Evolutionary conservation across 2,113 vertebrate species (phyloP).

Genomic region (Callithrix jacchus): DNA sequence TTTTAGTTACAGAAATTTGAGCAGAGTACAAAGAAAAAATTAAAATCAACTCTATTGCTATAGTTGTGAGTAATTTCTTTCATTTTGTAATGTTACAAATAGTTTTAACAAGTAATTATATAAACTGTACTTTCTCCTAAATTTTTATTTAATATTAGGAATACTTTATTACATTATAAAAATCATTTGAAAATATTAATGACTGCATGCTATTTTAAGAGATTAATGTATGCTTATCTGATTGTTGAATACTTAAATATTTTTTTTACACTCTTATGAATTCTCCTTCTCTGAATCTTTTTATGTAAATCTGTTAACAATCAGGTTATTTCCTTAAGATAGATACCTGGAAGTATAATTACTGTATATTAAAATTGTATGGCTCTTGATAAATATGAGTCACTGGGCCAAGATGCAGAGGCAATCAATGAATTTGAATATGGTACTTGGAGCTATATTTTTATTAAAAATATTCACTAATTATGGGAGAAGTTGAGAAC

Average conservation of each 20-base stretch:
- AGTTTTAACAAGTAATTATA: constrained; percentile 29
- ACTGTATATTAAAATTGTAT: neutral
- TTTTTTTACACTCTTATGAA: neutral
- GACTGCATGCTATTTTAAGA: neutral
- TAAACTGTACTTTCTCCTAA: neutral
- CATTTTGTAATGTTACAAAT: neutral
- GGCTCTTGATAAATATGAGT: neutral
- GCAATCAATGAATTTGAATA: neutral
- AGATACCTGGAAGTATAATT: neutral
- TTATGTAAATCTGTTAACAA: neutral
- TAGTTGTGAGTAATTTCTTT: constrained; percentile 22
- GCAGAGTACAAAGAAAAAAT: constrained; percentile 36
- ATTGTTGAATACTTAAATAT: neutral
- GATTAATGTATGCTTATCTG: neutral
- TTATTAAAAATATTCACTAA: neutral
- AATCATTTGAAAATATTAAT: constrained; percentile 7
- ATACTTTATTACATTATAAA: neutral
- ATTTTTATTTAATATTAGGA: constrained; percentile 21
- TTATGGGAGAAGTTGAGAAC: neutral
- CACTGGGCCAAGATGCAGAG: neutral
- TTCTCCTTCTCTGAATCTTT: neutral
- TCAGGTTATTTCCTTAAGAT: neutral
- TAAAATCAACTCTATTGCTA: neutral
- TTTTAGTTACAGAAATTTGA: neutral
- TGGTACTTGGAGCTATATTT: neutral